Evolutionary conservation across 2,888 invertebrate genomes (phyloP), one percentile per base, ranked within the genome.

Genomic region (Drosophila helvetica): DNA sequence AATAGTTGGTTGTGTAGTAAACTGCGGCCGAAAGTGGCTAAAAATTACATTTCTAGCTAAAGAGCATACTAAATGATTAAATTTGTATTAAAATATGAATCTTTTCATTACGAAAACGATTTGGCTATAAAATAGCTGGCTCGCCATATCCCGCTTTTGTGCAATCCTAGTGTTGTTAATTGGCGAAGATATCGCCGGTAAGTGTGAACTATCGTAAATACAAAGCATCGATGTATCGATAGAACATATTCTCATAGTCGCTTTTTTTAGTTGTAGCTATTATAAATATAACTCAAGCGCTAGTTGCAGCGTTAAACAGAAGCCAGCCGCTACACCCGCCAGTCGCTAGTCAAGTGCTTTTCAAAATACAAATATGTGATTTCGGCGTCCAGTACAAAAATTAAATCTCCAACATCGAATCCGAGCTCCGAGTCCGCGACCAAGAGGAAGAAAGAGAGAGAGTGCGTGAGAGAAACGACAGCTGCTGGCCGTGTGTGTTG

Each of bases 401-500:
- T 25, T 50, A 45, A 63, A 52, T 52, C 63, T 74, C 25, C 55
- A 74, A 59, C 67, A 74, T 70, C 82, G 75, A 77, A 62, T 46
- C 62, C 64, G 27, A 33, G 51, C 80, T 51, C 48, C 50, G 64
- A 68, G 63, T 73, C 54, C 64, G 65, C 65, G 65, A 33, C 33
- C 55, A 65, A 65, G 65, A 65, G 42, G 69, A 76, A 84, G 79
- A 88, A 77, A 78, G 86, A 79, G 86, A 77, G 66, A 64, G 79
- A 80, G 86, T 79, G 87, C 88, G 88, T 86, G 86, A 86, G 86
- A 86, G 86, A 89, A 89, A 75, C 87, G 85, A 77, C 86, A 86
- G 86, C 88, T 86, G 86, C 89, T 89, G 83, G 58, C 59, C 60
- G 65, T 75, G 69, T 69, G 68, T 65, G 78, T 80, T 77, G 64